Percentiles rank a stretch among this genome's conserved stretches.
Conservation (phyloP, 2,113 vertebrate species). For the Leptosomus discolor region DNA sequence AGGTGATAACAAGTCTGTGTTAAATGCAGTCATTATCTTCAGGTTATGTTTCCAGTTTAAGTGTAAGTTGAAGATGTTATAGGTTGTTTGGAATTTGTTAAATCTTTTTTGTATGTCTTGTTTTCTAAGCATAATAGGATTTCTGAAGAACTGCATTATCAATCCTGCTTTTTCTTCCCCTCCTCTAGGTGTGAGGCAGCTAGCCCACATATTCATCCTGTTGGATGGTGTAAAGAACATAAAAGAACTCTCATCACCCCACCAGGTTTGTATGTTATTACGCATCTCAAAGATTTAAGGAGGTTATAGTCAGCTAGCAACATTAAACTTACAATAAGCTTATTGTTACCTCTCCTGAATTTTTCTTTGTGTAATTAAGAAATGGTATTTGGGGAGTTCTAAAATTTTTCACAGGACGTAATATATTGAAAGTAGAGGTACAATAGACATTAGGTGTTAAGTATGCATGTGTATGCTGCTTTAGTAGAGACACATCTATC, state of each 20-base stretch:
- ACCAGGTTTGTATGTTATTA: conserved; percentile 73
- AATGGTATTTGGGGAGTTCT: background rate
- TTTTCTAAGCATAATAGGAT: background rate
- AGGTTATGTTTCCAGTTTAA: background rate
- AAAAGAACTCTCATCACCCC: conserved; percentile 82
- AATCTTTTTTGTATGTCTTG: background rate
- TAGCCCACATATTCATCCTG: conserved; percentile 86
- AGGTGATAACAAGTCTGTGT: background rate
- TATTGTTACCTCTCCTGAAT: background rate
- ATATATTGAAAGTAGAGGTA: background rate
- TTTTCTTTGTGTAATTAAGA: background rate
- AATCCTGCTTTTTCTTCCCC: background rate
- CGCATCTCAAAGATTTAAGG: background rate
- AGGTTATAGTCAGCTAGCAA: background rate
- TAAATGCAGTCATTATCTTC: background rate
- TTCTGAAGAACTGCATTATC: background rate
- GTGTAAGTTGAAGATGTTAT: background rate
- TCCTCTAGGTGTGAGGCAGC: conserved; percentile 83
- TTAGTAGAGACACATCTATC: background rate
- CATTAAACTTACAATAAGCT: background rate
- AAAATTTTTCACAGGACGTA: background rate
- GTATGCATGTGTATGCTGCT: background rate
- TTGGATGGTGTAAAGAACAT: conserved; percentile 87
- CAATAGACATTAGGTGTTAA: background rate
- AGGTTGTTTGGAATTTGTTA: background rate